These are phyloP conservation scores for Stratiomys singularior DNA, from an alignment of 2,888 invertebrate genomes.

Conservation along the genomic window DNA sequence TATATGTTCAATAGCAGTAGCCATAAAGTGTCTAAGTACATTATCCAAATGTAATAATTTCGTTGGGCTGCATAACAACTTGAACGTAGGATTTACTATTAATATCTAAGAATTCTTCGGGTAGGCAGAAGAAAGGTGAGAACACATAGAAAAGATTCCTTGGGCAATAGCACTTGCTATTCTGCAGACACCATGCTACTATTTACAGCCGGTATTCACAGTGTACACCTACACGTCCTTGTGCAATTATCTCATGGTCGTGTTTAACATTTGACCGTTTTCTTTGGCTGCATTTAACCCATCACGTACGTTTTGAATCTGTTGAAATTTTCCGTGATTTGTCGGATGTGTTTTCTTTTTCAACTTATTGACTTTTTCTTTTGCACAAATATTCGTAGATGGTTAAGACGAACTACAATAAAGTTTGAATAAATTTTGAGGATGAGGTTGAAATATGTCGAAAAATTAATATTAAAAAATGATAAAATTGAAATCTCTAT, in stretches of 20 bases:
- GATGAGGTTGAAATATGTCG: too few species aligned
- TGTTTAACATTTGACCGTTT: conserved; percentile 1
- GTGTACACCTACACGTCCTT: conserved; percentile 28
- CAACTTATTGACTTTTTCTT: too few species aligned
- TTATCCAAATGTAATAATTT: conserved; percentile 3
- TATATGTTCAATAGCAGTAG: neutral
- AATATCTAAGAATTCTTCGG: too few species aligned
- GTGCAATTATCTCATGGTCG: conserved; percentile 30
- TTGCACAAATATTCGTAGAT: too few species aligned
- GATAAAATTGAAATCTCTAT: too few species aligned
- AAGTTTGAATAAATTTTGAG: too few species aligned
- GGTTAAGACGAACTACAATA: too few species aligned
- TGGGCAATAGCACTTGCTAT: neutral
- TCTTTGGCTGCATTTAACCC: conserved; percentile 6
- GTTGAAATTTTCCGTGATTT: too few species aligned
- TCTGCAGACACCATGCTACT: neutral
- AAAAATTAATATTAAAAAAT: too few species aligned
- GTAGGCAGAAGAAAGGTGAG: neutral
- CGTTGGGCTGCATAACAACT: neutral
- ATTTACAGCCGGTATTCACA: neutral
- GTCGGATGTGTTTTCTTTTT: too few species aligned
- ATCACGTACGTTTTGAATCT: neutral
- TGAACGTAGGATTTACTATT: too few species aligned
- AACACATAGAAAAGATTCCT: neutral
- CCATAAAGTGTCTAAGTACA: neutral